phyloP scores from a whole-genome alignment of 2,888 invertebrate species.

The Dryomyza anilis region DNA sequence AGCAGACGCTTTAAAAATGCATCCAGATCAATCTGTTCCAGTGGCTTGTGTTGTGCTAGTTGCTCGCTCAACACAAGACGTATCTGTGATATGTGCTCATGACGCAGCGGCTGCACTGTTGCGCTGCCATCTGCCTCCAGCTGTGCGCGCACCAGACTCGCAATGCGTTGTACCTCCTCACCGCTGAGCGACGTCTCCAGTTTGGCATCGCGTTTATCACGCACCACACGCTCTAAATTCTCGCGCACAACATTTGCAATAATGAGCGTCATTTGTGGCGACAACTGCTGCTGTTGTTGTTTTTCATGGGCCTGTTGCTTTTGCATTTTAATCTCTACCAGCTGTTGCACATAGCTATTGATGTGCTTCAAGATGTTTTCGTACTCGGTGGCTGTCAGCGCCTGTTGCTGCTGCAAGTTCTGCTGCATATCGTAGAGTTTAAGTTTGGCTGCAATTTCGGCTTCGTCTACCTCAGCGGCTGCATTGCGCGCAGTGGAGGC shows the following conservation, averaged over 20 bases:
- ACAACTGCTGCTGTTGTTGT: slow-evolving; percentile 31
- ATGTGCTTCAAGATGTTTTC: slow-evolving; percentile 57
- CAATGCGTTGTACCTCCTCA: slow-evolving; percentile 49
- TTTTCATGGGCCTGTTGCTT: slow-evolving; percentile 43
- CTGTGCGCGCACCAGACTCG: slow-evolving; percentile 45
- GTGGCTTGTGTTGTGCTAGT: slow-evolving; percentile 45
- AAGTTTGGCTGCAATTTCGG: slow-evolving; percentile 31
- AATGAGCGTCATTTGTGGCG: slow-evolving; percentile 47
- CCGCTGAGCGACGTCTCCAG: slow-evolving; percentile 39
- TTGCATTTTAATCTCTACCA: slow-evolving; percentile 52
- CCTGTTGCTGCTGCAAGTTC: slow-evolving; percentile 47
- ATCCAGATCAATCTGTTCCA: slow-evolving; percentile 54
- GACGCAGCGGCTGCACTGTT: slow-evolving; percentile 44
- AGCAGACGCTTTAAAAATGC: slow-evolving; percentile 57
- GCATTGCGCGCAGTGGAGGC: neutral
- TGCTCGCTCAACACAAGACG: slow-evolving; percentile 48
- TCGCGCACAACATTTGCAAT: slow-evolving; percentile 52
- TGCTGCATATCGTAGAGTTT: slow-evolving; percentile 44
- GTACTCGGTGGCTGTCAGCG: slow-evolving; percentile 55
- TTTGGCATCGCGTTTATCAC: slow-evolving; percentile 34
- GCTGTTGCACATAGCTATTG: slow-evolving; percentile 56
- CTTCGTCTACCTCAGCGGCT: slow-evolving; percentile 17
- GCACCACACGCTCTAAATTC: slow-evolving; percentile 45
- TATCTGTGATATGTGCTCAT: too few relatives aligned
- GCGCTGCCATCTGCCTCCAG: slow-evolving; percentile 38